Conservation (phyloP, 1,140 invertebrate species). For the Megathymus violae region DNA sequence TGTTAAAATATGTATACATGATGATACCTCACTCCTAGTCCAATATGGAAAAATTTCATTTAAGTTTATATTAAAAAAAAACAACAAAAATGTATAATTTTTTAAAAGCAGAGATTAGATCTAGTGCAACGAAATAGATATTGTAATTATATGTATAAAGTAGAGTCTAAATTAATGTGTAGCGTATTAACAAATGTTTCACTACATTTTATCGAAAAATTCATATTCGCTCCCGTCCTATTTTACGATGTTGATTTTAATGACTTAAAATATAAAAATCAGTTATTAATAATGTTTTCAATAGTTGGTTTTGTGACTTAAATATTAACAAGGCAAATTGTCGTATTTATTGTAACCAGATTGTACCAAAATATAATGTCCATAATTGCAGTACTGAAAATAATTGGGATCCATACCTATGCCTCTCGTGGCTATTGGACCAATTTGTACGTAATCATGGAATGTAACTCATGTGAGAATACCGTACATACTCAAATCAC, state of each 20-base stretch:
- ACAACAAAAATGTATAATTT: not conserved
- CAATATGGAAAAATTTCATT: constrained; percentile 7
- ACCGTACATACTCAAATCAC: no score
- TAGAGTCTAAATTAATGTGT: constrained; percentile 19
- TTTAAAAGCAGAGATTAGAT: constrained; percentile 43
- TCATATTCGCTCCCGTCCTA: constrained; percentile 72
- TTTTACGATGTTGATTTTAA: constrained; percentile 61
- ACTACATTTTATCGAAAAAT: constrained; percentile 26
- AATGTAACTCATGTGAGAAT: no score
- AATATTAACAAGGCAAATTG: not conserved
- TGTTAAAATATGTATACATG: constrained; percentile 16
- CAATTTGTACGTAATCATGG: no score
- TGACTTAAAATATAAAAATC: not conserved
- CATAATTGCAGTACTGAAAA: no score
- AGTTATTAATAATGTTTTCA: constrained; percentile 9
- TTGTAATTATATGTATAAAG: constrained; percentile 37
- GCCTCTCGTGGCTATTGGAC: no score
- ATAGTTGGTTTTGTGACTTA: no score
- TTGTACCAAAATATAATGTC: no score
- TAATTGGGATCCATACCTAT: no score
- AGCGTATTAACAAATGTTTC: constrained; percentile 6
- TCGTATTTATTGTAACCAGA: no score
- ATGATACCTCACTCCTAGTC: constrained; percentile 34
- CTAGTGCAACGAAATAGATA: constrained; percentile 70
- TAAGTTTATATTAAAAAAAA: constrained; percentile 4